Conservation (phyloP, 2,113 vertebrate genomes). For the Toxostoma redivivum region DNA sequence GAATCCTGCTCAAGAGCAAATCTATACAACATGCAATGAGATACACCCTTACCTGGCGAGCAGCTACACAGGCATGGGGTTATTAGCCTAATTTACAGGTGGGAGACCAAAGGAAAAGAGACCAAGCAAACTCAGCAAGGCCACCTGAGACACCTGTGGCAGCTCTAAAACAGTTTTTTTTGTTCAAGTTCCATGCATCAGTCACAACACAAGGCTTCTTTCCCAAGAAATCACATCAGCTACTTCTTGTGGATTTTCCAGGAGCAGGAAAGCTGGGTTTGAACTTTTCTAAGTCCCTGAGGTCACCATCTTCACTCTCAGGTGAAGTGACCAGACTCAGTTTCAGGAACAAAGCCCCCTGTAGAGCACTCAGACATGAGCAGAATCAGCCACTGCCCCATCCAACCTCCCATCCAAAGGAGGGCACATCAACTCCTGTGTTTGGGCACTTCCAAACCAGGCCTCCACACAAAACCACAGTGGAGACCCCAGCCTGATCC, state of each 20-base stretch:
- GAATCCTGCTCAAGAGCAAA: not conserved
- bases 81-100: not conserved
- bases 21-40: not conserved
- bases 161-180: not conserved
- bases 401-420: not conserved
- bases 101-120: not conserved
- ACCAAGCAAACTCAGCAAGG: not conserved
- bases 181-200: not conserved
- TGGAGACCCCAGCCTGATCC: not conserved
- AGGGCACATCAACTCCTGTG: rapidly evolving
- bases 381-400: not conserved
- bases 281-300: not conserved
- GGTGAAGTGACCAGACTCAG: not conserved
- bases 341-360: not conserved
- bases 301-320: not conserved
- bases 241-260: not conserved
- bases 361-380: not conserved
- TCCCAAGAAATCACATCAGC: not conserved
- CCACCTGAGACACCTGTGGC: not conserved
- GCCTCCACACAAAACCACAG: not conserved
- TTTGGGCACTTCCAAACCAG: not conserved
- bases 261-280: not conserved
- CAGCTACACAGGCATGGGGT: not conserved
- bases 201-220: not conserved
- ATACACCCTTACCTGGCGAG: not conserved